Conservation (phyloP, 2,888 invertebrate species). For the Arenicola marina region DNA sequence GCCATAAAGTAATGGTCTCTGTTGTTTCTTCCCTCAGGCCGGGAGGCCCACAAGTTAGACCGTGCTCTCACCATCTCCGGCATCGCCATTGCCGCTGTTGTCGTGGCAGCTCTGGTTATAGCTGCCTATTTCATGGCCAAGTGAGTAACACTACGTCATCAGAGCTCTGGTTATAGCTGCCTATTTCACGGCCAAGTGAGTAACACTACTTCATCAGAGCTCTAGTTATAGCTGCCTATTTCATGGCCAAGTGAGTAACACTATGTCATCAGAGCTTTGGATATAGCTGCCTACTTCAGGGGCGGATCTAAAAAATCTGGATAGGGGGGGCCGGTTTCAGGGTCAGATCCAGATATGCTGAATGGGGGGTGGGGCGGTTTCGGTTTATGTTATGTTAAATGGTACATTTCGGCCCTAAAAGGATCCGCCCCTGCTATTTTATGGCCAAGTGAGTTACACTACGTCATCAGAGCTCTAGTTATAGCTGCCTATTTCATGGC, state of each 20-base stretch:
- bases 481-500: constrained; percentile 1
- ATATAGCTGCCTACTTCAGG: constrained; percentile 1
- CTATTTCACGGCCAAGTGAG: constrained; percentile 1
- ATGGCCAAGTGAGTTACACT: constrained; percentile 1
- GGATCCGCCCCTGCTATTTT: too few species aligned
- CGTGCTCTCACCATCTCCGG: not conserved
- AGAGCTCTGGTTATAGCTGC: not conserved
- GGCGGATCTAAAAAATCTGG: too few species aligned
- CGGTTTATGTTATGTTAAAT: too few species aligned
- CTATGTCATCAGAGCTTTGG: not conserved
- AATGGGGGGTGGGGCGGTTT: too few species aligned
- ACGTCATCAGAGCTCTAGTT: not conserved
- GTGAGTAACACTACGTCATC: not conserved
- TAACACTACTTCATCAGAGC: not conserved
- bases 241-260: constrained; percentile 1
- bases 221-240: not conserved
- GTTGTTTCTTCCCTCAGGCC: not conserved
- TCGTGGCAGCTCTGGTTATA: not conserved
- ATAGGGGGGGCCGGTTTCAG: too few species aligned
- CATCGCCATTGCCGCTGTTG: not conserved
- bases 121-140: constrained; percentile 1
- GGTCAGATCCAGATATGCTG: too few species aligned
- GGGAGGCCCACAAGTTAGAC: not conserved
- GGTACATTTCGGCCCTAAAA: too few species aligned
- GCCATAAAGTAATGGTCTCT: not conserved